These are phyloP conservation scores for Neopelma chrysocephalum DNA, from an alignment of 2,797 vertebrate species.

Conservation along the genomic window DNA sequence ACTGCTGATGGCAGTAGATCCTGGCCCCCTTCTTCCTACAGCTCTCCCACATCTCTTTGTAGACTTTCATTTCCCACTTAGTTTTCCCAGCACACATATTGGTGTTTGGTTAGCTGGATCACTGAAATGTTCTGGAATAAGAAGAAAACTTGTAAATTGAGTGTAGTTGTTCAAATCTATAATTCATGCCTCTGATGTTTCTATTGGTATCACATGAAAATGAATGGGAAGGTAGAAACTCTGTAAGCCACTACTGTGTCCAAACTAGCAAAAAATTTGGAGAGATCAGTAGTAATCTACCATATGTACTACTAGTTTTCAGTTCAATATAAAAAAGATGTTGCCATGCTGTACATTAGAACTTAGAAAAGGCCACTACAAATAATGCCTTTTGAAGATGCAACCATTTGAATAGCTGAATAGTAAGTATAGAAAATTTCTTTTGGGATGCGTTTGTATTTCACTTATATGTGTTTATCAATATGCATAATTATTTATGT, in stretches of 20 bases:
- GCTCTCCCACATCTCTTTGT: neutral
- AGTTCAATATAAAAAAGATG: neutral
- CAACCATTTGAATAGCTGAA: neutral
- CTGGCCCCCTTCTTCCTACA: neutral
- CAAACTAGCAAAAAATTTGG: neutral
- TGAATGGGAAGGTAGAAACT: neutral
- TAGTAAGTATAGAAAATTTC: neutral
- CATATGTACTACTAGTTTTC: rapidly evolving
- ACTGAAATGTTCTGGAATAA: neutral
- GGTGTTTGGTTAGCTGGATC: neutral
- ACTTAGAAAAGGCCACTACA: neutral
- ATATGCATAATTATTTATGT: neutral
- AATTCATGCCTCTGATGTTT: neutral
- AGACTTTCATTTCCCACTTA: neutral
- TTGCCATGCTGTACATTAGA: neutral
- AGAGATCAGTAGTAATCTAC: neutral
- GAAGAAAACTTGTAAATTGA: neutral
- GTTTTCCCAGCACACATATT: neutral
- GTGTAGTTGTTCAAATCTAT: neutral
- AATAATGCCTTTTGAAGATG: neutral
- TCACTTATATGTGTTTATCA: neutral
- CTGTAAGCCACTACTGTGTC: neutral
- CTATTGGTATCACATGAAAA: neutral
- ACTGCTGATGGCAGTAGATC: neutral
- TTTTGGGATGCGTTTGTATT: neutral